These are phyloP conservation scores for Epinephelus cyanopodus DNA, from an alignment of 2,113 vertebrate species.

Conservation along the genomic window DNA sequence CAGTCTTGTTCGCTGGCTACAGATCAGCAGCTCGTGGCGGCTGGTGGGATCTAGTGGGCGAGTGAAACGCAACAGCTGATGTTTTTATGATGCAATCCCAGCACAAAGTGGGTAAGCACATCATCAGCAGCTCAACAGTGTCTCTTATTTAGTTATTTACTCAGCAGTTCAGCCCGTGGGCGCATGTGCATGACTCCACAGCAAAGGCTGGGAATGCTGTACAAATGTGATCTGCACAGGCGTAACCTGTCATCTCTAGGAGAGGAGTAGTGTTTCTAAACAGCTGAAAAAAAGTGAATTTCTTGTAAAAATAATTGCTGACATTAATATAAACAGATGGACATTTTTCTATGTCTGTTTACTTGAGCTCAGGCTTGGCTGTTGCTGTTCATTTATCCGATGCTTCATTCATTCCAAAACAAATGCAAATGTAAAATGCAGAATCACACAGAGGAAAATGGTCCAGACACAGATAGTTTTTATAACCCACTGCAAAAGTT, in stretches of 20 bases:
- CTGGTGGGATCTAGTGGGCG: slow-evolving; percentile 46
- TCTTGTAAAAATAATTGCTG: neutral
- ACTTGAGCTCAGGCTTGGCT: neutral
- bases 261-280: neutral
- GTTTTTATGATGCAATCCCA: slow-evolving; percentile 71
- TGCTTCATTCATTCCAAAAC: slow-evolving; percentile 41
- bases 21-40: slow-evolving; percentile 49
- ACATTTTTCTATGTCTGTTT: slow-evolving; percentile 10
- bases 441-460: neutral
- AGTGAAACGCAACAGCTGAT: slow-evolving; percentile 69
- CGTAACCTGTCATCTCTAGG: slow-evolving; percentile 1
- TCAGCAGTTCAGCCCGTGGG: slow-evolving; percentile 49
- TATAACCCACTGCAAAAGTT: slow-evolving; percentile 16
- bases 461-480: neutral
- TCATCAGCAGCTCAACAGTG: slow-evolving; percentile 32
- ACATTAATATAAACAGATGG: neutral
- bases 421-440: slow-evolving; percentile 35
- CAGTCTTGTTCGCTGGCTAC: slow-evolving; percentile 30
- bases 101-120: slow-evolving; percentile 62
- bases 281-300: neutral
- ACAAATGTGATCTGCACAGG: slow-evolving; percentile 16
- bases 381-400: neutral
- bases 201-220: neutral
- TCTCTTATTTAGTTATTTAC: slow-evolving; percentile 62
- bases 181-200: slow-evolving; percentile 25